Evolutionary conservation across 2,113 vertebrate genomes (phyloP), one percentile per base, ranked within the genome.

Genomic region (Bufo gargarizans): DNA sequence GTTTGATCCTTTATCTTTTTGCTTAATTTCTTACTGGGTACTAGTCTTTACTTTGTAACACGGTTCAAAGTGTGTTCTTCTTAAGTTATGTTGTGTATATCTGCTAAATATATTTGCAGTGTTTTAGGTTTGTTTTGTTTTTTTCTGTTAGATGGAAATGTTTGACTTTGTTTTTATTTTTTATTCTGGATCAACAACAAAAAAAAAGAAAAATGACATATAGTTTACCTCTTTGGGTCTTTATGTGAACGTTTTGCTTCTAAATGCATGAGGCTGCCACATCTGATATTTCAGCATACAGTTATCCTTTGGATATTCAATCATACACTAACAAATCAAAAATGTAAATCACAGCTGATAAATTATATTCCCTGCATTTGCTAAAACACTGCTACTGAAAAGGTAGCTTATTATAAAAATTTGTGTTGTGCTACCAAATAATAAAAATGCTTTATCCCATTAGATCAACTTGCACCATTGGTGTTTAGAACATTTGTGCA

Each of bases 1-100:
- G 94, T 95, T 94, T 95, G 92, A 91, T 82, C 92, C 90, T 91
- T 94, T 93, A n/a, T 93, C 91, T 90, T 91, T 92, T 89, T 77
- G 88, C 91, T 85, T 89, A 89, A 92, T 90, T 90, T 92, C 89
- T 94, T 91, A 88, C 90, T 91, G 89, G 90, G 91, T 89, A 89
- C 90, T 92, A 91, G 84, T 90, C 92, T 91, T 82, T 90, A 91
- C 90, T 91, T 90, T 85, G 78, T 69, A 79, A 17, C 63, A 74
- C 72, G 50, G 49, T 86, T 87, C 58, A 65, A 88, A 56, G 87
- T 91, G 92, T 90, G 89, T 92, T 90, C 87, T 82, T 86, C 83
- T 53, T 89, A 88, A 87, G 49, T 87, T 85, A 22, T 77, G 90
- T 82, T 89, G 84, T 81, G 90, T 58, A 77, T 92, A 84, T 90